Conservation (phyloP, 2,888 invertebrate genomes). For the Ichneumoninae sp. region DNA sequence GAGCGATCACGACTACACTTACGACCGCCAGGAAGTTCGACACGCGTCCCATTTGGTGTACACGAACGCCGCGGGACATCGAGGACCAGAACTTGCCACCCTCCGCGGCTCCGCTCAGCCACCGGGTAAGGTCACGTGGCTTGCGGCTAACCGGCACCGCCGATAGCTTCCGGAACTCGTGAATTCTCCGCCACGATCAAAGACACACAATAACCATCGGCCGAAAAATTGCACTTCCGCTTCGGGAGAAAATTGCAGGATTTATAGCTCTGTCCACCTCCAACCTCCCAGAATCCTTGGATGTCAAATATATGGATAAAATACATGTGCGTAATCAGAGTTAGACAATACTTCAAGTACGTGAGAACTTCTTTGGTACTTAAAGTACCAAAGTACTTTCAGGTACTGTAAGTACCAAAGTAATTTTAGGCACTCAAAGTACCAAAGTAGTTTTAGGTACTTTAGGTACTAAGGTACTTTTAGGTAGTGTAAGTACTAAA, state of each 20-base stretch:
- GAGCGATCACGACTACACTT: slow-evolving; percentile 26
- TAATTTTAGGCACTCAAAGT: no score
- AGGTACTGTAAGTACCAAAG: no score
- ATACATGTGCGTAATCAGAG: no score
- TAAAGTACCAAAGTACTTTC: no score
- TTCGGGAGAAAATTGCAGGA: not conserved
- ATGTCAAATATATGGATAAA: no score
- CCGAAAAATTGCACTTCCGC: slow-evolving; percentile 40
- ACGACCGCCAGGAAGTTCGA: slow-evolving; percentile 25
- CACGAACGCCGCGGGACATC: slow-evolving; percentile 23
- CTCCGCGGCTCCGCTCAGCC: not conserved
- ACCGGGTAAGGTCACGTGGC: slow-evolving; percentile 1
- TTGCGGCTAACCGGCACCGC: not conserved
- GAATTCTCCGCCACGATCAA: slow-evolving; percentile 40
- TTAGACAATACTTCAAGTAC: no score
- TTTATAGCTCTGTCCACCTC: not conserved
- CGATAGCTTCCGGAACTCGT: slow-evolving; percentile 48
- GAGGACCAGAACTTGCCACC: slow-evolving; percentile 15
- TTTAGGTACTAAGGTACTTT: no score
- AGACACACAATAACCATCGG: slow-evolving; percentile 5
- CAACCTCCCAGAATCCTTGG: no score
- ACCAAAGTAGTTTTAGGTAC: no score
- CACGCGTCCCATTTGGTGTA: slow-evolving; percentile 46
- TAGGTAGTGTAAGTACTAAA: no score
- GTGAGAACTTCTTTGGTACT: no score